Evolutionary conservation across 2,113 vertebrate species (phyloP), one percentile per base, ranked within the genome.

Genomic region (Picathartes gymnocephalus): DNA sequence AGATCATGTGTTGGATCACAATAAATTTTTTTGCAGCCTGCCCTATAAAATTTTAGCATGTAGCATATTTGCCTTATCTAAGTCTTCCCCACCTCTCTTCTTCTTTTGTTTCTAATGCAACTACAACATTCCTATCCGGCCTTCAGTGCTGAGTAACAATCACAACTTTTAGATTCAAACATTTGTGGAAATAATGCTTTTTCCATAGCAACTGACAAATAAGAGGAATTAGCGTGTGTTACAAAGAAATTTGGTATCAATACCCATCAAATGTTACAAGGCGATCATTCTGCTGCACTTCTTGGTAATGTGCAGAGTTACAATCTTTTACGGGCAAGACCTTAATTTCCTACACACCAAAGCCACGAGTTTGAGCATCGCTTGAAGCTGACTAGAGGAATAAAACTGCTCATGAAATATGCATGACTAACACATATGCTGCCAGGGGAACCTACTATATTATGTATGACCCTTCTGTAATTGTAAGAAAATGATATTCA

Each of bases 391-490:
- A 97, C 93, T 98, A 57, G 64, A 94, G 81, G 96, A 97, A 98
- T 97, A 97, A 97, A 97, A 96, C 94, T 86, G 61, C 94, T 98
- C 94, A 98, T 98, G 97, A 98, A 98, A 98, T 97, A 98, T 98
- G 91, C 95, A 98, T 98, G 97, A 96, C 90, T 89, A 96, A 95
- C 96, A 97, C 96, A 97, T 93, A 97, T 88, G 96, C 97, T 97
- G 96, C 93, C 94, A 96, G 91, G 84, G 93, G 95, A 98, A 97
- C 93, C 95, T 95, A 95, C 97, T 96, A 93, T 98, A 97, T 98
- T 98, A 98, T 97, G 97, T 97, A 98, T 98, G 97, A 98, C 96
- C 97, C 97, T 97, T 93, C 96, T 96, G 96, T 98, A 97, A 98
- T 98, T 97, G 95, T 97, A 96, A 97, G 97, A 97, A 97, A 98